A percentile compares a stretch with the other conserved stretches of the same genome.
Conservation (phyloP, 1,140 invertebrate genomes). For the Octopus bimaculoides region DNA sequence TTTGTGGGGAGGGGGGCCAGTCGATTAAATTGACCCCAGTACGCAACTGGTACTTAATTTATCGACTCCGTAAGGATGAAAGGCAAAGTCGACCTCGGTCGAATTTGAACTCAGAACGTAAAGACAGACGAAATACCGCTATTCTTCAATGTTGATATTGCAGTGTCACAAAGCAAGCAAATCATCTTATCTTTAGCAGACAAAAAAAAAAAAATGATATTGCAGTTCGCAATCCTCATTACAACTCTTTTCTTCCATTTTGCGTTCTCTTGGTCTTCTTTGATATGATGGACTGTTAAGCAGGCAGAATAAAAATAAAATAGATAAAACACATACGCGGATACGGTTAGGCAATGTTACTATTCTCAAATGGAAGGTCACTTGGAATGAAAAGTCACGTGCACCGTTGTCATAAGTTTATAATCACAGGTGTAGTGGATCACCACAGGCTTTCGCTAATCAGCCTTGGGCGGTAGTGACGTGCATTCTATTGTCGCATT, state of each 20-base stretch:
- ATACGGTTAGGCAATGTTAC: slow-evolving; percentile 1
- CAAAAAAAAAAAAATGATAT: not conserved
- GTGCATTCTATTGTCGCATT: no score
- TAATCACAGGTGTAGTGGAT: no score
- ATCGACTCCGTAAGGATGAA: no score
- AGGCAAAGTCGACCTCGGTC: no score
- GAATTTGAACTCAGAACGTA: no score
- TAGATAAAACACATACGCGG: not conserved
- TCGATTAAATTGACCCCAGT: no score
- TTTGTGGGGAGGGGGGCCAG: no score
- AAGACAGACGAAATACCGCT: no score
- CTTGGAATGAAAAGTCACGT: not conserved
- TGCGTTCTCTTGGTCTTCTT: slow-evolving; percentile 8
- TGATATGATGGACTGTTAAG: not conserved
- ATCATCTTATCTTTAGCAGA: slow-evolving; percentile 11
- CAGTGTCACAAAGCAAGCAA: slow-evolving; percentile 12
- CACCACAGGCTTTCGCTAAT: no score
- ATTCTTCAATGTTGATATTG: slow-evolving; percentile 2
- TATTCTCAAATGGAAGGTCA: slow-evolving; percentile 11
- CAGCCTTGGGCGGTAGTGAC: no score
- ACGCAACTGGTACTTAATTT: no score
- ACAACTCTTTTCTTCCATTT: slow-evolving; percentile 5
- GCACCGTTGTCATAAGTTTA: no score
- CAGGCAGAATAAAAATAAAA: not conserved
- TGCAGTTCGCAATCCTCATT: slow-evolving; percentile 10